phyloP scores from a whole-genome alignment of 2,113 vertebrate species.

The Sarotherodon lohbergeri region DNA sequence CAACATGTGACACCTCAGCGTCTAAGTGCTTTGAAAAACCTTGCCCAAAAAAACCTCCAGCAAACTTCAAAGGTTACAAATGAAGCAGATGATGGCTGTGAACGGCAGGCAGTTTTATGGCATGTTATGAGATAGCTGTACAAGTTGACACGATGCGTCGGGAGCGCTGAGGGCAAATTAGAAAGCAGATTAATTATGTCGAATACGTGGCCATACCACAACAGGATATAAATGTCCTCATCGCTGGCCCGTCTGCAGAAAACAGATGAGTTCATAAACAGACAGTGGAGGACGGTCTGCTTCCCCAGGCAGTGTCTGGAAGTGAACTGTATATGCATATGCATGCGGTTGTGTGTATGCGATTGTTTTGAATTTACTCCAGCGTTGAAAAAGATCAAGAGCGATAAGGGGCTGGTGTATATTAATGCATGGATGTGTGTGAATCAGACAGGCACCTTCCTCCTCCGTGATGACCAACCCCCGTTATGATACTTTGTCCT shows the following conservation, averaged over 20 bases:
- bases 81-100: background rate
- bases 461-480: background rate
- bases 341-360: background rate
- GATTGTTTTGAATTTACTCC: background rate
- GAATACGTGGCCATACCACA: constrained; percentile 17
- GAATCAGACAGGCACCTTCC: background rate
- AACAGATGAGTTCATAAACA: constrained; percentile 66
- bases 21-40: background rate
- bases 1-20: background rate
- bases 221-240: constrained; percentile 42
- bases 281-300: constrained; percentile 23
- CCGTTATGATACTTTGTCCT: constrained; percentile 25
- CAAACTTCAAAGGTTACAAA: constrained; percentile 16
- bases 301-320: constrained; percentile 26
- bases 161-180: constrained; percentile 42
- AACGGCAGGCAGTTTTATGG: constrained; percentile 1
- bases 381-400: constrained; percentile 1
- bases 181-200: constrained; percentile 51
- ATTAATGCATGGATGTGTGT: background rate
- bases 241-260: constrained; percentile 34
- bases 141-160: constrained; percentile 24
- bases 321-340: background rate
- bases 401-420: background rate
- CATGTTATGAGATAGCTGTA: constrained; percentile 8
- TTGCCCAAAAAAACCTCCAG: background rate